Percentiles rank a stretch among this genome's conserved stretches.
Evolutionary conservation across 2,113 vertebrate genomes (phyloP).

Genomic region (Mirounga angustirostris): DNA sequence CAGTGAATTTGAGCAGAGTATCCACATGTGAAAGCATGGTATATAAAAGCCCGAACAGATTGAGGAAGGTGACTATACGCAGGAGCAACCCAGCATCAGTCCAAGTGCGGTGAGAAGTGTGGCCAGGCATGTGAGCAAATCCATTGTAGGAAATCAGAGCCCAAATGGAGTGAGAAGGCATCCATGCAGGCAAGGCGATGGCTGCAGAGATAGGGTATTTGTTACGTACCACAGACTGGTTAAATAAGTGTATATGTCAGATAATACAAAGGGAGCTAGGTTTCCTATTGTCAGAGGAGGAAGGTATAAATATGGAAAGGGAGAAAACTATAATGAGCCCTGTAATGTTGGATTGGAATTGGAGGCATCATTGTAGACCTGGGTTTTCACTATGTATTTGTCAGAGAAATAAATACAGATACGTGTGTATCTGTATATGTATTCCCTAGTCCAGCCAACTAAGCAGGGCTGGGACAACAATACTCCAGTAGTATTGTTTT

Average conservation of each 20-base stretch:
- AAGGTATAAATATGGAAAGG: conserved; percentile 37
- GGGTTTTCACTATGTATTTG: not conserved
- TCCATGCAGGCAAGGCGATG: not conserved
- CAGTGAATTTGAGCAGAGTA: not conserved
- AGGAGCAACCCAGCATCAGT: not conserved
- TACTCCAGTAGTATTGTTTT: not conserved
- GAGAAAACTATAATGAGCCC: not conserved
- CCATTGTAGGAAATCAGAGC: not conserved
- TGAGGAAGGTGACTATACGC: not conserved
- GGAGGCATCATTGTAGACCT: not conserved
- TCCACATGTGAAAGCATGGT: not conserved
- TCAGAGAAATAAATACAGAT: conserved; percentile 34
- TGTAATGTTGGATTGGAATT: conserved; percentile 8
- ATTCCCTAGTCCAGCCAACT: not conserved
- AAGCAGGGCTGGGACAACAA: not conserved
- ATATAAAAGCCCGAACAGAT: not conserved
- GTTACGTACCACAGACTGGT: not conserved
- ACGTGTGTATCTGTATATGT: not conserved
- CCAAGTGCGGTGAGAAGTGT: not conserved
- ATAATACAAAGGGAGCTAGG: not conserved
- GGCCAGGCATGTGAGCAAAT: not conserved
- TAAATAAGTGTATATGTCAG: not conserved
- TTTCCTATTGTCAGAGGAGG: not conserved
- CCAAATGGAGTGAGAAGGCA: not conserved
- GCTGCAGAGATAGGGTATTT: not conserved